Conservation (phyloP, 2,888 invertebrate genomes). For the Bimastos eiseni region DNA sequence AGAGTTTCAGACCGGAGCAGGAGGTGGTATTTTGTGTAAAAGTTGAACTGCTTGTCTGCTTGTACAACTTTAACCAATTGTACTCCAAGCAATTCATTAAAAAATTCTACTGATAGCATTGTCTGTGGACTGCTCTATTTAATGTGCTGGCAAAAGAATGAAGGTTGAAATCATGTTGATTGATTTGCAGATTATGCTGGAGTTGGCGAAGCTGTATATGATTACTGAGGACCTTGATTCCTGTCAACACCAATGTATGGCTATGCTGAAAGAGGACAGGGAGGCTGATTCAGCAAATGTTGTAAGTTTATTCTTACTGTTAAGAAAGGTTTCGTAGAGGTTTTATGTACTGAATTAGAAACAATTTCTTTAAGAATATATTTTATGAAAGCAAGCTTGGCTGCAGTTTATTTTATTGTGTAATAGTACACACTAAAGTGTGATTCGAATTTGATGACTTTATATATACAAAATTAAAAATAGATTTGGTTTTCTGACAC, state of each 20-base stretch:
- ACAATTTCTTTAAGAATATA: background rate
- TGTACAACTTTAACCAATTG: no score
- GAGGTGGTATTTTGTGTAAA: background rate
- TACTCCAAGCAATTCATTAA: background rate
- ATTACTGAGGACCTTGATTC: constrained; percentile 76
- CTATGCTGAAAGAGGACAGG: constrained; percentile 79
- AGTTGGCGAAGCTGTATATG: constrained; percentile 62
- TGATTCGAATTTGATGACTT: background rate
- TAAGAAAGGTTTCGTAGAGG: background rate
- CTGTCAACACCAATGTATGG: constrained; percentile 83
- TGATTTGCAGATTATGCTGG: constrained; percentile 57
- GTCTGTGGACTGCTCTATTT: background rate
- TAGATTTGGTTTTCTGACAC: background rate
- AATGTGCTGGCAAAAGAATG: background rate
- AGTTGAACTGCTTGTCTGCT: background rate
- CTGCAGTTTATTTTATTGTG: background rate
- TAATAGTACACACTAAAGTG: background rate
- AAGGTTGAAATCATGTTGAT: background rate
- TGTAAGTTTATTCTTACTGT: constrained; percentile 51
- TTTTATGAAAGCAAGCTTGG: background rate
- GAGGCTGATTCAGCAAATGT: constrained; percentile 91
- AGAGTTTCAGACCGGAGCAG: background rate
- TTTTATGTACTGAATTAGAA: background rate
- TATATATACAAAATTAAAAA: background rate
- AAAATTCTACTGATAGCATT: background rate